Base-by-base conservation (phyloP, 2,888 invertebrate genomes). In the Pyrrhosoma nymphula region DNA sequence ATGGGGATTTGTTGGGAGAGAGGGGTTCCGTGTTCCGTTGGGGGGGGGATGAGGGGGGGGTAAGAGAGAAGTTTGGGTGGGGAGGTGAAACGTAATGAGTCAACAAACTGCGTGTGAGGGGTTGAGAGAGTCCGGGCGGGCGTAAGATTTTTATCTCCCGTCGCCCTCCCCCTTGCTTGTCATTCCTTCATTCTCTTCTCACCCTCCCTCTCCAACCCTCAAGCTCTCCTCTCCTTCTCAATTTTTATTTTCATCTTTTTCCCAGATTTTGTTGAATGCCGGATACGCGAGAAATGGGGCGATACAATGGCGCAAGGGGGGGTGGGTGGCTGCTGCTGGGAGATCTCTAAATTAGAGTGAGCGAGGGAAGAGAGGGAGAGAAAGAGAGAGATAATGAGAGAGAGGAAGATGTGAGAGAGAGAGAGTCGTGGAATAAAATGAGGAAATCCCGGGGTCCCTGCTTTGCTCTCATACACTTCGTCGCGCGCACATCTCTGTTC, bases 301-400 rank as follows among this genome's bases (percentile, higher is more conserved):
- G 82, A 35, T 35, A 82, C 30, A 35, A 30, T 82, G 35, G 4
- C 30, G 75, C 75, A 1, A 6, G 75, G n/a, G n/a, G n/a, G n/a
- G n/a, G n/a, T n/a, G n/a, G n/a, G n/a, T n/a, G n/a, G 69, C 3
- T 14, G 60, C 20, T 16, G 20, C 82, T 18, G 14, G 35, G 82
- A 82, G 35, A 82, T 82, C 82, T 82, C 82, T 82, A 82, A 82
- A 82, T 82, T 82, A 82, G 82, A 82, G 69, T 69, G 69, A 26
- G 69, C 3, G 26, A 14, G 60, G 12, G 60, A 18, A 20, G 60
- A 60, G 60, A 60, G 60, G 20, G 16, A 8, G 47, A 8, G 2
- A 8, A 47, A 8, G 2, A 47, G 47, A 47, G 2, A 8, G 47
- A 47, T 2, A 60, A 60, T 8, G 16, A 12, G 60, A 14, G 60